These are phyloP conservation scores for Galaxias olidus DNA, from an alignment of 2,797 vertebrate species.

Conservation along the genomic window DNA sequence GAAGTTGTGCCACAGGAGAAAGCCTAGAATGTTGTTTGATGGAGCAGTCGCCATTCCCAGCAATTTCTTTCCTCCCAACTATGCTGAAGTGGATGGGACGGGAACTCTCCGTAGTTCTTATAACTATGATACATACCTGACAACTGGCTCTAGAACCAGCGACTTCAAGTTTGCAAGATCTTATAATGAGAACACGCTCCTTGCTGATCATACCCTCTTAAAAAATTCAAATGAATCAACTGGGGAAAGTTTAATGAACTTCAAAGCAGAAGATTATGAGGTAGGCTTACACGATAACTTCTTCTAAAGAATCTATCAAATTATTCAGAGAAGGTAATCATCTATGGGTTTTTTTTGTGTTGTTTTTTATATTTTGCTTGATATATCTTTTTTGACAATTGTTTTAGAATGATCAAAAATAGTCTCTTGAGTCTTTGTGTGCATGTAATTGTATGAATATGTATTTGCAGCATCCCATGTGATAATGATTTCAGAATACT, in stretches of 20 bases:
- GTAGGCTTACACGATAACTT: no score
- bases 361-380: background rate
- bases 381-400: background rate
- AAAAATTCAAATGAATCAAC: background rate
- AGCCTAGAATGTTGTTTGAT: constrained; percentile 3
- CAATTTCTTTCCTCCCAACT: constrained; percentile 47
- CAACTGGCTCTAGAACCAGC: background rate
- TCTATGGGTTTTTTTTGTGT: background rate
- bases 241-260: no score
- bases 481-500: no score
- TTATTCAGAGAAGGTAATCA: background rate
- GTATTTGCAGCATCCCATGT: no score
- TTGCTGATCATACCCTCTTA: background rate
- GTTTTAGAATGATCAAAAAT: background rate
- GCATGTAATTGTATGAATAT: no score
- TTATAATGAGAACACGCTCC: background rate
- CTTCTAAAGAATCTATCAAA: background rate
- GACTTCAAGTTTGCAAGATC: constrained; percentile 1
- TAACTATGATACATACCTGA: background rate
- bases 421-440: no score
- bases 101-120: constrained; percentile 3
- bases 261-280: no score
- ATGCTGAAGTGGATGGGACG: constrained; percentile 20
- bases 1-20: constrained; percentile 4
- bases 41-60: constrained; percentile 12